phyloP scores from a whole-genome alignment of 2,797 vertebrate genomes.

The Leptodactylus fallax region DNA sequence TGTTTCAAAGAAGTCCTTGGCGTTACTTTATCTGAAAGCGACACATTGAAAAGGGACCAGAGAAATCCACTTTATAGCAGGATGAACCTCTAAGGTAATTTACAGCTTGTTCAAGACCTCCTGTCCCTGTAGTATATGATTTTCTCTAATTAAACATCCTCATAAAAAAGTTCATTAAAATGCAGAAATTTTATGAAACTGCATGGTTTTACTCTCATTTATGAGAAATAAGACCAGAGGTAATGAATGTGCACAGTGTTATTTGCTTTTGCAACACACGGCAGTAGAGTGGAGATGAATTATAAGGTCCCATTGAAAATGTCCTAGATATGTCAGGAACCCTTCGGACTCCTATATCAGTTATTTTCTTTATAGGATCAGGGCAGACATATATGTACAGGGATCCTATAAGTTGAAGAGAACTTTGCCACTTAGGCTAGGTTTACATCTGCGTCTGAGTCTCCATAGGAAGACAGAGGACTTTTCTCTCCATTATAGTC shows the following conservation, averaged over 20 bases:
- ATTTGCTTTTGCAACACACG: not conserved
- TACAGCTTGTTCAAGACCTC: slow-evolving; percentile 36
- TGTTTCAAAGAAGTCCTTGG: slow-evolving; percentile 9
- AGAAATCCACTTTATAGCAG: slow-evolving; percentile 28
- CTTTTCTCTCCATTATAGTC: no score
- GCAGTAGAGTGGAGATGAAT: not conserved
- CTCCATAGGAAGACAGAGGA: no score
- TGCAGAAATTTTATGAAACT: not conserved
- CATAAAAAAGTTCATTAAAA: slow-evolving; percentile 56
- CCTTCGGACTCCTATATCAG: not conserved
- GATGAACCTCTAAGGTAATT: slow-evolving; percentile 52
- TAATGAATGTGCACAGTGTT: not conserved
- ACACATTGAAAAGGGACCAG: slow-evolving; percentile 25
- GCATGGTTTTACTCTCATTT: slow-evolving; percentile 12
- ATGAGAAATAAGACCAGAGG: not conserved
- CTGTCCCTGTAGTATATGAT: slow-evolving; percentile 41
- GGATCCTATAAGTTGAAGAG: not conserved
- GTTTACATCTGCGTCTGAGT: no score
- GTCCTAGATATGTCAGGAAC: not conserved
- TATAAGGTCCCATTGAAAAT: not conserved
- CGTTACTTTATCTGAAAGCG: slow-evolving; percentile 47
- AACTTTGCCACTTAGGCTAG: no score
- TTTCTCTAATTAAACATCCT: slow-evolving; percentile 55
- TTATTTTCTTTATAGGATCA: not conserved
- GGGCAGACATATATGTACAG: no score